Evolutionary conservation across 2,113 vertebrate species (phyloP).

Genomic region (Aplodontia rufa): DNA sequence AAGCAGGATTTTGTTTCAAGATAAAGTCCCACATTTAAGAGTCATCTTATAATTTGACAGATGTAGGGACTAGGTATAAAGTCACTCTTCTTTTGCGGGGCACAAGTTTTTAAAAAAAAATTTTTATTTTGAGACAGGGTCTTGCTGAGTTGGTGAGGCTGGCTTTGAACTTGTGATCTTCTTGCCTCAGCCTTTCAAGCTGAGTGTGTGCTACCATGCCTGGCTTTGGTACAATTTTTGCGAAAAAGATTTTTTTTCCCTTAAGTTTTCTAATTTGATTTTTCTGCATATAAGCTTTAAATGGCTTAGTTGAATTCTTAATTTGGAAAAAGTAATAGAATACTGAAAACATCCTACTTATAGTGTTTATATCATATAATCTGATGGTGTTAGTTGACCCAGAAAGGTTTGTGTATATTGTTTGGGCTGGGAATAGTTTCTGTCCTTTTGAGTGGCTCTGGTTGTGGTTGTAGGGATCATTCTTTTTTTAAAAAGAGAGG

Average conservation of each 20-base stretch:
- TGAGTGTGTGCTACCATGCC: no score
- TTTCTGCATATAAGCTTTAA: constrained; percentile 42
- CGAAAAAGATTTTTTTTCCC: neutral
- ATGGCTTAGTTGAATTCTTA: constrained; percentile 25
- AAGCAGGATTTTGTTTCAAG: constrained; percentile 32
- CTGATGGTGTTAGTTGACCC: neutral
- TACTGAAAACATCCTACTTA: constrained; percentile 18
- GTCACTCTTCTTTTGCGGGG: neutral
- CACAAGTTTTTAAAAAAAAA: no score
- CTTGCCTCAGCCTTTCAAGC: no score
- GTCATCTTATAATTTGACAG: neutral
- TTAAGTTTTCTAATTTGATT: constrained; percentile 35
- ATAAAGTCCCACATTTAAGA: constrained; percentile 31
- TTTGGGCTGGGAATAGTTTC: neutral
- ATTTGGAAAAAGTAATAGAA: constrained; percentile 28
- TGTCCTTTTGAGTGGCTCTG: neutral
- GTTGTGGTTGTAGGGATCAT: neutral
- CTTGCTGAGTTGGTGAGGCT: no score
- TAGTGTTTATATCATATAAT: neutral
- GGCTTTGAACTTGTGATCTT: no score
- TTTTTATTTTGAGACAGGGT: no score
- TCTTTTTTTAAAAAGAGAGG: no score
- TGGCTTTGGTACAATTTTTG: no score
- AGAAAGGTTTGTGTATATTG: neutral
- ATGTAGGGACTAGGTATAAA: neutral